Conservation (phyloP, 2,113 vertebrate species). For the Pontoporia blainvillei region DNA sequence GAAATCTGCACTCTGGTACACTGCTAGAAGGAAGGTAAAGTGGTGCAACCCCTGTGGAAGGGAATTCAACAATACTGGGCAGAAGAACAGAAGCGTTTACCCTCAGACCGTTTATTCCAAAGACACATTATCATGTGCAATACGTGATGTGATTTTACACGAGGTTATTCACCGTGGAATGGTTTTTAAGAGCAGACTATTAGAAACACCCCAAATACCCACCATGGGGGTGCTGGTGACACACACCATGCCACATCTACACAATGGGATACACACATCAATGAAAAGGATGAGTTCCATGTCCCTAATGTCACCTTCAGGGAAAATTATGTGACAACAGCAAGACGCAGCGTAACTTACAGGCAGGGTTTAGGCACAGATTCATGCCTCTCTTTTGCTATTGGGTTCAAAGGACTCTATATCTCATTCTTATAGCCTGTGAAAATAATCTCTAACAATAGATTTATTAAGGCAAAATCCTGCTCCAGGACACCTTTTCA, state of each 20-base stretch:
- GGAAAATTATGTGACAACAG: accelerated
- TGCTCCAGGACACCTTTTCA: background rate
- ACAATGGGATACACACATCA: accelerated
- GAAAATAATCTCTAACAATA: background rate
- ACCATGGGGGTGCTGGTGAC: accelerated
- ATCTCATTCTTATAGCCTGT: background rate
- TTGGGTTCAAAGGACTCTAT: background rate
- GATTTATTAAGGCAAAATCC: background rate
- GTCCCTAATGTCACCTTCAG: accelerated
- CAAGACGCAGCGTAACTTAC: accelerated
- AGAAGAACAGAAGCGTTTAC: background rate
- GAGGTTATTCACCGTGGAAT: accelerated
- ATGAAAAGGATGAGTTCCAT: accelerated
- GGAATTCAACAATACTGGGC: accelerated
- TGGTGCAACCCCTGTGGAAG: accelerated
- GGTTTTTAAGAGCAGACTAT: background rate
- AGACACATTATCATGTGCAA: accelerated
- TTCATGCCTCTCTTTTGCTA: accelerated
- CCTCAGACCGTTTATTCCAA: background rate
- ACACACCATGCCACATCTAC: accelerated
- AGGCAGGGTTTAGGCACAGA: accelerated
- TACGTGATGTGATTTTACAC: accelerated
- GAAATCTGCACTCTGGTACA: accelerated
- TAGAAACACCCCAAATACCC: background rate
- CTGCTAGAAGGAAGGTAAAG: background rate